Conservation (phyloP, 2,888 invertebrate genomes). For the Cryptops parisi region DNA sequence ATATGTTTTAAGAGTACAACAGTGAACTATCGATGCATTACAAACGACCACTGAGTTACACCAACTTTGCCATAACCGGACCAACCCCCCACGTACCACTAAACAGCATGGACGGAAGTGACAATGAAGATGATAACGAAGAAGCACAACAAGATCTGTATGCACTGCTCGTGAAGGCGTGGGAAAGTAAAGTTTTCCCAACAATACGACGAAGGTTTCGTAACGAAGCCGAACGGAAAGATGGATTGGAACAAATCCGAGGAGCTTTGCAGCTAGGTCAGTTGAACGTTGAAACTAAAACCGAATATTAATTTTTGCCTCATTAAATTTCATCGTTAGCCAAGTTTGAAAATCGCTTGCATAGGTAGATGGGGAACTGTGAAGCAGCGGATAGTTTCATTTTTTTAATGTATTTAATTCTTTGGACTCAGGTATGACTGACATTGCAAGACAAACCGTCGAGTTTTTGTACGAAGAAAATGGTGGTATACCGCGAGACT, state of each 20-base stretch:
- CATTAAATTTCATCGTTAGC: no score
- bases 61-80: constrained; percentile 27
- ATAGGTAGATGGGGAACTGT: no score
- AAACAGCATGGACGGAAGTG: constrained; percentile 26
- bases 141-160: constrained; percentile 30
- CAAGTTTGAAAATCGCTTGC: no score
- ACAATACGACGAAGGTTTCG: constrained; percentile 31
- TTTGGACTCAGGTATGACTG: constrained; percentile 34
- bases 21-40: constrained; percentile 26
- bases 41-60: constrained; percentile 27
- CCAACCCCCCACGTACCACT: constrained; percentile 23
- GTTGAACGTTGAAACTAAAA: neutral
- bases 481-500: constrained; percentile 32
- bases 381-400: neutral
- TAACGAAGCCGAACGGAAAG: constrained; percentile 33
- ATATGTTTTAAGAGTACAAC: constrained; percentile 25
- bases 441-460: constrained; percentile 34
- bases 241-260: constrained; percentile 33
- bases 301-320: no score
- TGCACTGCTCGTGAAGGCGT: constrained; percentile 31
- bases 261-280: constrained; percentile 24
- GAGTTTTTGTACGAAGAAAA: constrained; percentile 35
- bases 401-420: neutral
- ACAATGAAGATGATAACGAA: constrained; percentile 27
- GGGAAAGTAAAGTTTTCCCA: constrained; percentile 34